These are phyloP conservation scores for Perithous albicinctus DNA, from an alignment of 2,888 invertebrate genomes.

Conservation along the genomic window DNA sequence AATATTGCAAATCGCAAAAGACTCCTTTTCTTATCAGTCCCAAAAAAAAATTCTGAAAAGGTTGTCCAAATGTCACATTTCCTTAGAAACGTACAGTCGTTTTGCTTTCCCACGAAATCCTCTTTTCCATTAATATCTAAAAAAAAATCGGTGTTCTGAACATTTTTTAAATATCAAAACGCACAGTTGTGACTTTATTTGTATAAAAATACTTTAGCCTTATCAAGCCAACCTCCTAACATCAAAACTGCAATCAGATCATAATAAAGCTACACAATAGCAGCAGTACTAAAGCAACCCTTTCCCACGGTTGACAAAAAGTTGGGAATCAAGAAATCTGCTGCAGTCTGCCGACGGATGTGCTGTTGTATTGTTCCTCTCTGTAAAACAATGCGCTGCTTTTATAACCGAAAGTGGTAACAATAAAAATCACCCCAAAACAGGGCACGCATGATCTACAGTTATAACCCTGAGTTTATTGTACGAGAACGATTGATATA, in stretches of 20 bases:
- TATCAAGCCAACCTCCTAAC: neutral
- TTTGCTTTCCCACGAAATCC: no score
- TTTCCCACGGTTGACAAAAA: constrained; percentile 50
- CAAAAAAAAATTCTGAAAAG: no score
- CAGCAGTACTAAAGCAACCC: neutral
- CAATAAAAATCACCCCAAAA: constrained; percentile 32
- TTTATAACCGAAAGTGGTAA: constrained; percentile 8
- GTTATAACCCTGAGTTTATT: constrained; percentile 20
- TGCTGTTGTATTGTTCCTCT: constrained; percentile 32
- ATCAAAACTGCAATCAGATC: neutral
- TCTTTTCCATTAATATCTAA: no score
- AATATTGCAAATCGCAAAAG: no score
- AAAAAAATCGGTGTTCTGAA: no score
- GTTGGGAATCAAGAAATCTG: neutral
- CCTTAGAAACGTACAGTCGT: no score
- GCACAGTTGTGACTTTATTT: no score
- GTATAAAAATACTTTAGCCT: neutral
- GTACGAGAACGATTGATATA: constrained; percentile 22
- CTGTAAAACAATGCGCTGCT: constrained; percentile 28
- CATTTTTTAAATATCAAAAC: no score
- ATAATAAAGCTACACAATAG: neutral
- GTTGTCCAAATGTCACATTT: no score
- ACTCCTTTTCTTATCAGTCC: no score
- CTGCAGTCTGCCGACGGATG: constrained; percentile 21
- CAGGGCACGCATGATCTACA: neutral